Evolutionary conservation across 2,888 invertebrate species (phyloP), one percentile per base, ranked within the genome.

Genomic region (Phasia obesa): DNA sequence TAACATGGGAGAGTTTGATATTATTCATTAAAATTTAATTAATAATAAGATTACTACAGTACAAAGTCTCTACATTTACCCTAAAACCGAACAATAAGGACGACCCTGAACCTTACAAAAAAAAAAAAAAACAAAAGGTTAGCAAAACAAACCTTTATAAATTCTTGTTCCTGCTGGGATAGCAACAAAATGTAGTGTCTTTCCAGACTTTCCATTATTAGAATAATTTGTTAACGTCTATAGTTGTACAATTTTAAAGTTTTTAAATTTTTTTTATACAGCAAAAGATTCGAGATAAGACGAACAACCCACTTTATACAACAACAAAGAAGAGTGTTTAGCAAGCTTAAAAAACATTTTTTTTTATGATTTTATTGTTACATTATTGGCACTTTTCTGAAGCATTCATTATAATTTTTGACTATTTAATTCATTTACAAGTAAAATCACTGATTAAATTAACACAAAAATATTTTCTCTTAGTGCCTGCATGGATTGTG

Each of bases 131-230:
- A 25, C 9, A 4, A 15, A 15, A 60, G 21, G 64, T 57, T 76
- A 55, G 44, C 0, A 17, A 21, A 47, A 70, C 69, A 27, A 75
- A 89, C 90, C 85, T 86, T 83, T 5, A 88, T 51, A 11, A 85
- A 31, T 21, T 86, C 69, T 15, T 85, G 85, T 38, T 88, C 87
- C 15, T 84, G 82, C 13, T 47, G 25, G 13, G 88, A 60, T 44
- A 89, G 73, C 51, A 88, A 60, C 2, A 85, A 79, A 42, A 88
- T 42, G 2, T 87, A 86, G 44, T 88, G 85, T 2, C 85, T 79
- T 47, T 86, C 64, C 62, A 84, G 62, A 27, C 70, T 55, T 35
- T 80, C 73, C 79, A 80, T 80, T 15, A 35, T 53, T 59, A 44
- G 0, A 31, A 17, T 15, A 44, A 19, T 21, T 21, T 11, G 4